A percentile compares a stretch with the other conserved stretches of the same genome.
Evolutionary conservation across 2,113 vertebrate species (phyloP).

Genomic region (Corythornis vintsioides): DNA sequence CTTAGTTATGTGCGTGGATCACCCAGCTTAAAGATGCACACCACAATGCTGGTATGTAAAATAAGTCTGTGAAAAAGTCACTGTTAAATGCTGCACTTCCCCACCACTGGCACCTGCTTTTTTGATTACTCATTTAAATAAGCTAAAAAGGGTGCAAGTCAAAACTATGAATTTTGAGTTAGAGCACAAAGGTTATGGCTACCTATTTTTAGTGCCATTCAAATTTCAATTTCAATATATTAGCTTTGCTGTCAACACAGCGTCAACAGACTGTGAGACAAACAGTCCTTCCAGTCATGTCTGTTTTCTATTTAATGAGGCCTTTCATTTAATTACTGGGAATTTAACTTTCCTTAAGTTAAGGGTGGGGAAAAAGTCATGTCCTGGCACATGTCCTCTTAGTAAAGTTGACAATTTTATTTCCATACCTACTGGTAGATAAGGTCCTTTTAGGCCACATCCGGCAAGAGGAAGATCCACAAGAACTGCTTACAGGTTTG

Average conservation of each 20-base stretch:
- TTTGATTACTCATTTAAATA: background rate
- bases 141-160: background rate
- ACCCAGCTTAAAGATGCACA: background rate
- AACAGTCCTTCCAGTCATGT: background rate
- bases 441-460: background rate
- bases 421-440: background rate
- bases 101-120: background rate
- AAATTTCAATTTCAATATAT: background rate
- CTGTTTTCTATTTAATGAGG: background rate
- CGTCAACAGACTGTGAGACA: background rate
- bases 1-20: background rate
- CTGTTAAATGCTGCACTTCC: background rate
- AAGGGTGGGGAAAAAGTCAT: accelerated
- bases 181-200: background rate
- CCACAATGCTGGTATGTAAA: background rate
- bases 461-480: background rate
- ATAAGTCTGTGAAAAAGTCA: background rate
- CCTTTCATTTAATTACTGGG: background rate
- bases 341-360: background rate
- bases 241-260: background rate
- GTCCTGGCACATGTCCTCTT: background rate
- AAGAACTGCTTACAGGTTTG: background rate
- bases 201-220: background rate
- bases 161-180: background rate
- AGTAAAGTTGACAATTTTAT: background rate